Percentiles rank a stretch among this genome's conserved stretches.
Evolutionary conservation across 1,140 invertebrate species (phyloP).

Genomic region (Proales similis): DNA sequence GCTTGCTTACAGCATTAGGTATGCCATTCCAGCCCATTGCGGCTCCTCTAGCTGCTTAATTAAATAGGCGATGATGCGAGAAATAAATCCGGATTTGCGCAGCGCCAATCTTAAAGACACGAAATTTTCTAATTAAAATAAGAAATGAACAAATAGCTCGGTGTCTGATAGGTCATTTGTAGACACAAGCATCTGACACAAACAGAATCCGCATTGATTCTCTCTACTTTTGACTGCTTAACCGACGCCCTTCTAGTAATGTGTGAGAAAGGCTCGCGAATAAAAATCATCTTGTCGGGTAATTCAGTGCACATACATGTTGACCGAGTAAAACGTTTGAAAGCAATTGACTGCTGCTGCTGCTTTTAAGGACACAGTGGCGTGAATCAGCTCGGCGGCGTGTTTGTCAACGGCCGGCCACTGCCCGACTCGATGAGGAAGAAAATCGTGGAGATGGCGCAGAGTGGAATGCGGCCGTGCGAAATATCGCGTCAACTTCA

Average conservation of each 20-base stretch:
- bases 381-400: conserved; percentile 79
- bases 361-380: conserved; percentile 62
- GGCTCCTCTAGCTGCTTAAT: too few relatives aligned
- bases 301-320: conserved; percentile 13
- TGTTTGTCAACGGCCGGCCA: conserved; percentile 82
- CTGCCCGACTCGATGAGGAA: conserved; percentile 71
- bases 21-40: too few relatives aligned
- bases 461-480: conserved; percentile 81
- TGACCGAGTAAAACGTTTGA: neutral
- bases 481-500: conserved; percentile 87
- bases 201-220: too few relatives aligned
- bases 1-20: too few relatives aligned
- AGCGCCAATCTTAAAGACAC: neutral
- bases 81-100: too few relatives aligned
- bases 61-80: too few relatives aligned
- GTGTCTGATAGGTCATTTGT: too few relatives aligned
- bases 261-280: conserved; percentile 13
- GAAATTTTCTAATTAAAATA: neutral
- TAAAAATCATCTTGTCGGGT: conserved; percentile 32
- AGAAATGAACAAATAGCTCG: conserved; percentile 28
- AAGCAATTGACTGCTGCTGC: neutral
- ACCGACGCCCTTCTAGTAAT: too few relatives aligned
- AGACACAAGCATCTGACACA: too few relatives aligned
- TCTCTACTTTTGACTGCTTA: too few relatives aligned
- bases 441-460: conserved; percentile 81